These are phyloP conservation scores for Otis tarda DNA, from an alignment of 2,113 vertebrate species.

Conservation along the genomic window DNA sequence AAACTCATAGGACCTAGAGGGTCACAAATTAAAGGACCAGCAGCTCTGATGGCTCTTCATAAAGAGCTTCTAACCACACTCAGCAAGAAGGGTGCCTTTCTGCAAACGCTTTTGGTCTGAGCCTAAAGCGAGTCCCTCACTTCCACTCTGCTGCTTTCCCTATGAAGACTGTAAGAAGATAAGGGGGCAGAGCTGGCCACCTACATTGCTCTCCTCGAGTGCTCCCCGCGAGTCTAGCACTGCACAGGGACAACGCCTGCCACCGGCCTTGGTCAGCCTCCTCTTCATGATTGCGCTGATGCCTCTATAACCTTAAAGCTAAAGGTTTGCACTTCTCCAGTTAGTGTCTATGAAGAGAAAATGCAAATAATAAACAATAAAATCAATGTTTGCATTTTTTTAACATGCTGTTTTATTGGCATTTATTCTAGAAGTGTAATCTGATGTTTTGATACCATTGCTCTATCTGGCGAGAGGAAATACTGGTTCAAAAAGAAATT, in stretches of 20 bases:
- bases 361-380: not conserved
- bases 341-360: not conserved
- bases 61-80: not conserved
- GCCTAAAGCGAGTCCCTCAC: not conserved
- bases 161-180: too few relatives aligned
- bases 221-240: not conserved
- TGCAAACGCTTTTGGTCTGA: not conserved
- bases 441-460: not conserved
- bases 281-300: not conserved
- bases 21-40: not conserved
- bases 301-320: not conserved
- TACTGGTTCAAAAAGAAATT: not conserved
- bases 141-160: not conserved
- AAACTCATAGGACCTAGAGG: not conserved
- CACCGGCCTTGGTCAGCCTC: not conserved
- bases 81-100: not conserved
- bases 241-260: not conserved
- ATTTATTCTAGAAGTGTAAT: not conserved
- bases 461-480: not conserved
- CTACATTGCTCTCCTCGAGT: not conserved
- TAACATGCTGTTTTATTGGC: not conserved
- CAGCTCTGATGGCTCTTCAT: not conserved
- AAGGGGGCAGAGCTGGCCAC: not conserved
- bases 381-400: not conserved
- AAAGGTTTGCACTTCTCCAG: not conserved